phyloP scores from a whole-genome alignment of 2,113 vertebrate genomes.

The Sphyrna mokarran region DNA sequence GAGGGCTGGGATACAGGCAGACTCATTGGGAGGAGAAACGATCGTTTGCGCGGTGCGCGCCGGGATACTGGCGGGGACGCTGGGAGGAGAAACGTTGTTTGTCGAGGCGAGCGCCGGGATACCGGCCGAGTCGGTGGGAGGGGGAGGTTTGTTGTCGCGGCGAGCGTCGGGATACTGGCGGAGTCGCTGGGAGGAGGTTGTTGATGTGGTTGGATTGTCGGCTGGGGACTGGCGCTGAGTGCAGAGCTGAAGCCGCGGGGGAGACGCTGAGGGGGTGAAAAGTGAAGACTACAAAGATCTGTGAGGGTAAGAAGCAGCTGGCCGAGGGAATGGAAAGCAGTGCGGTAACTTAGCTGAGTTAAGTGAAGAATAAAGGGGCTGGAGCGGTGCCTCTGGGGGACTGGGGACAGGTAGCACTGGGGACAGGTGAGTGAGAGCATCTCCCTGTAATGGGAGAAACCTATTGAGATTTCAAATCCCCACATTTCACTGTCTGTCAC shows the following conservation, averaged over 20 bases:
- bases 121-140: background rate
- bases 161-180: background rate
- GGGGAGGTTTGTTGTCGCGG: background rate
- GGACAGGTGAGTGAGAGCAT: background rate
- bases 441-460: background rate
- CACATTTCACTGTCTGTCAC: background rate
- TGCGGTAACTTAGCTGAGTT: background rate
- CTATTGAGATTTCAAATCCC: background rate
- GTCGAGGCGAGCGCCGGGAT: background rate
- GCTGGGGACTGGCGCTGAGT: background rate
- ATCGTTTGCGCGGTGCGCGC: background rate
- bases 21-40: background rate
- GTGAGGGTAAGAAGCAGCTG: background rate
- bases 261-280: background rate
- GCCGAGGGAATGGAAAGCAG: no score
- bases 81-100: background rate
- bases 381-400: background rate
- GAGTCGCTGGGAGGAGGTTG: background rate
- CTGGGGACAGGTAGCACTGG: background rate
- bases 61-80: background rate
- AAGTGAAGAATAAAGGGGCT: background rate
- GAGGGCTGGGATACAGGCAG: background rate
- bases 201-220: background rate
- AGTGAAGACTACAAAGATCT: no score
- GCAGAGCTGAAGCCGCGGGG: background rate